Evolutionary conservation across 2,888 invertebrate species (phyloP).

Genomic region (Seira musarum): DNA sequence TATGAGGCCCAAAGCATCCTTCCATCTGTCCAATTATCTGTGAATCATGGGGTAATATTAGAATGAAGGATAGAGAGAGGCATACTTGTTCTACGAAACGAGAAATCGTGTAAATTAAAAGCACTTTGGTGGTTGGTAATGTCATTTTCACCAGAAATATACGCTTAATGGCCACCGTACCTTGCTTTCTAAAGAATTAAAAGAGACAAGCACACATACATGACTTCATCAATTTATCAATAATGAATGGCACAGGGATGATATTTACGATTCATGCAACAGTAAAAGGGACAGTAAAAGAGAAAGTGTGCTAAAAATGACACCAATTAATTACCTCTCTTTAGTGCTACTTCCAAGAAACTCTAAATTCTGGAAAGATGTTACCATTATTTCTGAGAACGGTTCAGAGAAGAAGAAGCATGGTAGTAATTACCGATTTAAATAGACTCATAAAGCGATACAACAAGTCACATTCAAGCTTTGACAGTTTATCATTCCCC

Average conservation of each 20-base stretch:
- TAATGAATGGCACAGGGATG: background rate
- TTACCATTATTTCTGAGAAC: too few relatives aligned
- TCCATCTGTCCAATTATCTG: constrained; percentile 68
- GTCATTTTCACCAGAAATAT: too few relatives aligned
- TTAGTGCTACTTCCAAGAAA: too few relatives aligned
- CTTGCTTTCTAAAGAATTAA: too few relatives aligned
- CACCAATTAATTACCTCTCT: background rate
- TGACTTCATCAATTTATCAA: constrained; percentile 4
- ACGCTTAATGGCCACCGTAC: too few relatives aligned
- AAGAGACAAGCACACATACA: too few relatives aligned
- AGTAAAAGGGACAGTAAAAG: background rate
- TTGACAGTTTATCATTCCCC: background rate
- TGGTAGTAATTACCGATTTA: background rate
- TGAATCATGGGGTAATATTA: constrained; percentile 21
- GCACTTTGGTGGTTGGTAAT: too few relatives aligned
- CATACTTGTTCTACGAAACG: too few relatives aligned
- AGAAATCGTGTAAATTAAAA: too few relatives aligned
- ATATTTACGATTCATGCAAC: background rate
- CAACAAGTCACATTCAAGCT: background rate
- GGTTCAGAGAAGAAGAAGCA: background rate
- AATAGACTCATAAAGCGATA: constrained; percentile 3
- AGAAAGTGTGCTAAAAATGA: background rate
- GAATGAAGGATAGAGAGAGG: background rate
- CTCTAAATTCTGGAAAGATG: too few relatives aligned
- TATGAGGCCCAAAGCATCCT: constrained; percentile 55